Evolutionary conservation across 2,113 vertebrate species (phyloP).

Genomic region (Cyanoramphus novaezelandiae): DNA sequence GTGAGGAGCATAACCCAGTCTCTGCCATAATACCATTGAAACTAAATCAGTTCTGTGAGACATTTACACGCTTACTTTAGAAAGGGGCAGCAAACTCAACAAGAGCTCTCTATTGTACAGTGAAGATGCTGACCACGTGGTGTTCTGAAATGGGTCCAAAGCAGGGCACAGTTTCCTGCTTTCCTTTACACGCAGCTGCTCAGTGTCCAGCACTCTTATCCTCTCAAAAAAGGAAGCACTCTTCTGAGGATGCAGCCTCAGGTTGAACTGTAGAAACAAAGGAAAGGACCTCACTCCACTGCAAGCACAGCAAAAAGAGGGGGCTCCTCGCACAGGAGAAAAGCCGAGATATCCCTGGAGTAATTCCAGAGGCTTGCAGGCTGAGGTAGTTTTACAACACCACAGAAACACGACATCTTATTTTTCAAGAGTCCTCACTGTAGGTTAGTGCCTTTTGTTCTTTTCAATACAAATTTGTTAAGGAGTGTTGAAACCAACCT

Average conservation of each 20-base stretch:
- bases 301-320: not conserved
- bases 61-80: not conserved
- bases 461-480: not conserved
- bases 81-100: not conserved
- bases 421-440: not conserved
- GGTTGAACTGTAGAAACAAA: not conserved
- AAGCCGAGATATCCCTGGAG: constrained; percentile 1
- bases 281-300: not conserved
- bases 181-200: not conserved
- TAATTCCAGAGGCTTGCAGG: constrained; percentile 5
- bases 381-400: not conserved
- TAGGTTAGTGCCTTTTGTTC: not conserved
- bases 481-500: not conserved
- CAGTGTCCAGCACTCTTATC: rapidly evolving
- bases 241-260: not conserved
- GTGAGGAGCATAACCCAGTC: not conserved
- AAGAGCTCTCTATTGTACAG: not conserved
- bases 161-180: not conserved
- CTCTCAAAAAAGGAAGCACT: not conserved
- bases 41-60: not conserved
- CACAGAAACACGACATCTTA: not conserved
- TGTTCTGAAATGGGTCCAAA: not conserved
- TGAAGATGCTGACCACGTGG: not conserved
- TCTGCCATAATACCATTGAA: not conserved
- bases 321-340: not conserved